phyloP scores from a whole-genome alignment of 2,888 invertebrate species.

The Tenthredo amoena region DNA sequence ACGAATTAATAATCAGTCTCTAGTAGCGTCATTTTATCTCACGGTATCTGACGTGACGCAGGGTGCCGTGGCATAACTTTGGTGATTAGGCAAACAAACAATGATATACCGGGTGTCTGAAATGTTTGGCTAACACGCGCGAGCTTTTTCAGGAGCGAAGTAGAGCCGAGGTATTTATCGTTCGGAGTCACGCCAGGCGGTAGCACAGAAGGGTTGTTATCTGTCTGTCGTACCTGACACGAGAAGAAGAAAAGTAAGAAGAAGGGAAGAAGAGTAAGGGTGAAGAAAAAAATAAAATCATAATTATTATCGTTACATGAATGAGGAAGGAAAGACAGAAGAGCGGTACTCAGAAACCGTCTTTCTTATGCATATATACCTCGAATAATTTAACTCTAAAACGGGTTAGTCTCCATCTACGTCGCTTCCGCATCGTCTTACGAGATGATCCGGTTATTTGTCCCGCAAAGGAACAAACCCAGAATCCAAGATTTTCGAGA shows the following conservation, averaged over 20 bases:
- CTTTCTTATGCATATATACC: not conserved
- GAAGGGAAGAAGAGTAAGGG: not conserved
- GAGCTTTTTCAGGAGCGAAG: constrained; percentile 24
- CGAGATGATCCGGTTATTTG: constrained; percentile 44
- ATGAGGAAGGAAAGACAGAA: not conserved
- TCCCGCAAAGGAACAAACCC: constrained; percentile 10
- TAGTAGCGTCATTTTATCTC: constrained; percentile 43
- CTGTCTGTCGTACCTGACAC: constrained; percentile 40
- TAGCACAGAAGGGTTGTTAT: constrained; percentile 29
- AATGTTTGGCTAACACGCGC: constrained; percentile 47
- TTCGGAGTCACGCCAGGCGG: constrained; percentile 54
- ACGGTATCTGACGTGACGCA: constrained; percentile 43
- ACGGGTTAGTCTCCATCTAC: constrained; percentile 28
- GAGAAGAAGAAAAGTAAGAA: constrained; percentile 10
- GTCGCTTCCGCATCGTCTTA: constrained; percentile 35
- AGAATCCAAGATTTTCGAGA: not conserved
- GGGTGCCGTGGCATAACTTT: constrained; percentile 40
- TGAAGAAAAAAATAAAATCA: not conserved
- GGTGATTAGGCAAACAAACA: constrained; percentile 52
- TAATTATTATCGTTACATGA: not conserved
- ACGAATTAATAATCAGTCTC: constrained; percentile 30
- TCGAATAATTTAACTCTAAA: constrained; percentile 36
- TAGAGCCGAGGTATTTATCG: constrained; percentile 51
- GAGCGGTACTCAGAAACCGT: not conserved
- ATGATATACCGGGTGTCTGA: constrained; percentile 51